These are phyloP conservation scores for Arge pagana DNA, from an alignment of 2,888 invertebrate genomes.

Conservation along the genomic window DNA sequence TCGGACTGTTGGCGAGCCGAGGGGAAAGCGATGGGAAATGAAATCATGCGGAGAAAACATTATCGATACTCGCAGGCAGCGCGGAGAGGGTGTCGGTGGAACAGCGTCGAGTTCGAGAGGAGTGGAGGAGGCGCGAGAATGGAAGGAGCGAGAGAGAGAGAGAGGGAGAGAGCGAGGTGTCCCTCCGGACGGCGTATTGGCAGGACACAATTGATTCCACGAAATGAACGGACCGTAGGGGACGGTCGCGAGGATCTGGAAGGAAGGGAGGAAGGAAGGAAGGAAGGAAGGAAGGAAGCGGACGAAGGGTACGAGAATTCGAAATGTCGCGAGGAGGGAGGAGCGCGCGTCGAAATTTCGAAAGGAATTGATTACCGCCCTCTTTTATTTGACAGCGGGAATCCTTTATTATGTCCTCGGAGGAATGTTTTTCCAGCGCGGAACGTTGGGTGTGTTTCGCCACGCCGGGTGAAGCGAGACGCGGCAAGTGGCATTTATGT, in stretches of 20 bases:
- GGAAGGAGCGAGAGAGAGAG: too few species aligned
- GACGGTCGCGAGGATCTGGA: not conserved
- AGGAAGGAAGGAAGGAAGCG: conserved; percentile 4
- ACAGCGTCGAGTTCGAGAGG: too few species aligned
- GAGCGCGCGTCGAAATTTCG: conserved; percentile 8
- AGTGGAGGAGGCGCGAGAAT: too few species aligned
- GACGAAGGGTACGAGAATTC: not conserved
- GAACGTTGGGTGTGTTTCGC: not conserved
- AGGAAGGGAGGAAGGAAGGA: not conserved
- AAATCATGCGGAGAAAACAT: conserved; percentile 14
- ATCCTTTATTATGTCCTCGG: conserved; percentile 25
- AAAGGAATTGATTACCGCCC: conserved; percentile 26
- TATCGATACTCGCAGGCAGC: conserved; percentile 21
- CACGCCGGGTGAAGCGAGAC: too few species aligned
- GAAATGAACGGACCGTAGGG: conserved; percentile 15
- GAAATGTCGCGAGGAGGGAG: not conserved
- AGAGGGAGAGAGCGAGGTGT: too few species aligned
- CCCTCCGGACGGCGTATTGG: conserved; percentile 15
- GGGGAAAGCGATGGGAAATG: too few species aligned
- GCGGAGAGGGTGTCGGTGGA: not conserved
- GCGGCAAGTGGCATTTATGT: too few species aligned
- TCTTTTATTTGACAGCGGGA: conserved; percentile 25
- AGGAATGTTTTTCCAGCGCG: conserved; percentile 22
- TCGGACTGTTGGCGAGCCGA: too few species aligned
- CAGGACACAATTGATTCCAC: conserved; percentile 19